Evolutionary conservation across 64 coral and sea anemone species (phyloP), one percentile per base, ranked within the genome.

Genomic region (Dendrophyllia cribrosa): DNA sequence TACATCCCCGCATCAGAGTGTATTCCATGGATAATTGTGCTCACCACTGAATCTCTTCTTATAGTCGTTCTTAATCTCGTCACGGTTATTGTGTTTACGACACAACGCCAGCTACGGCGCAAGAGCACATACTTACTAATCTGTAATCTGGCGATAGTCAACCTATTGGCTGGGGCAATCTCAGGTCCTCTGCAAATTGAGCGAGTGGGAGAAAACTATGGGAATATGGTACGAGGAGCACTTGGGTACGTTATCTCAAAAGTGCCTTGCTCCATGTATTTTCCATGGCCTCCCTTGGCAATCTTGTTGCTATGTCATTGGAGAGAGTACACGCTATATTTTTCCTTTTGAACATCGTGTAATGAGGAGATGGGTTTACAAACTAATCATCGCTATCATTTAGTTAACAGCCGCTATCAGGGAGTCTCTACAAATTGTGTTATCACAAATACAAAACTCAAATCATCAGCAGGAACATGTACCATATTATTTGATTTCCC

Each of bases 121-220:
- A 46, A n/a, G 11, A 52, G 51, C 17, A 56, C 49, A 25, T 77
- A 55, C 75, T 12, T 58, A 14, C 16, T 55, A 3, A 77, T 77
- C 75, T 16, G 23, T 10, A 70, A 77, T 77, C 49, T 77, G 5
- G 50, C 75, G 17, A 58, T 55, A 56, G 9, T 56, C 21, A 50
- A 77, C 21, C 21, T 77, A 6, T 55, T 77, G n/a, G 75, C n/a
- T 17, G 75, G 75, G 4, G 75, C 19, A 24, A 51, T 77, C 8
- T 77, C 75, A 23, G 75, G 75, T 20, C 50, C 75, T 10, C 48
- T 77, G 17, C 48, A 55, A 14, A 77, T 77, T 77, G 49, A 77
- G 21, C 20, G 20, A 23, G 0, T 77, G 15, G 50, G 75, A 6
- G 9, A 22, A 20, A 1, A 9, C 0, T 21, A 11, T 24, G 51